Base-by-base conservation (phyloP, 2,113 vertebrate genomes). In the Ia io region DNA sequence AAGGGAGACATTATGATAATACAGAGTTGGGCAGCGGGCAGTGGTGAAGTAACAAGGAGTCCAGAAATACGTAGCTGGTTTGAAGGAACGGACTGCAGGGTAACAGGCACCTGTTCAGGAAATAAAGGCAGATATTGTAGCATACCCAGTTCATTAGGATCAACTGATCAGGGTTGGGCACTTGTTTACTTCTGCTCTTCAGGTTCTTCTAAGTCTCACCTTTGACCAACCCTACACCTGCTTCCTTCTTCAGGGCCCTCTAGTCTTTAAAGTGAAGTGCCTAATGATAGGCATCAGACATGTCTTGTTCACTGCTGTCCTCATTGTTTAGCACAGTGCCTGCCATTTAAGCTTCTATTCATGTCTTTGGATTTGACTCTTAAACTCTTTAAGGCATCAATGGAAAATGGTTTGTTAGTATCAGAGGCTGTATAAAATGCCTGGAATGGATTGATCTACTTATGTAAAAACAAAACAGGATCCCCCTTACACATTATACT, bases 261-360 rank as follows among this genome's bases (percentile, higher is more conserved):
- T 16, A 5, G 61, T 82, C 63, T 37, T 71, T 8, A 70, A 32
- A 65, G 22, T 30, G 40, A 23, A 76, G 88, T 28, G 59, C 32
- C 25, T 44, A 78, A 59, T 13, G n/a, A 42, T 1, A 20, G 42
- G 35, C 18, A 42, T 13, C 23, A 11, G 0, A 7, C 44, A 6
- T 4, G 5, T 77, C 69, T 42, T 25, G 49, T 49, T 74, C 59
- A 42, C 47, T 42, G 69, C 51, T 6, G 12, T 87, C 18, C 86
- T 44, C 25, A 44, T 14, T 69, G 70, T 83, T 90, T 53, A 84
- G 94, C 77, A 92, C 44, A 76, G 61, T 9, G 61, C 78, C 67
- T 82, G 88, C 35, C 25, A 35, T 90, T 90, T 44, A 20, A 61
- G 63, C 69, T 92, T 80, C 94, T 67, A 53, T 20, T 89, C n/a